These are phyloP conservation scores for Drosophila ustulata DNA, from an alignment of 2,888 invertebrate species.

Conservation along the genomic window DNA sequence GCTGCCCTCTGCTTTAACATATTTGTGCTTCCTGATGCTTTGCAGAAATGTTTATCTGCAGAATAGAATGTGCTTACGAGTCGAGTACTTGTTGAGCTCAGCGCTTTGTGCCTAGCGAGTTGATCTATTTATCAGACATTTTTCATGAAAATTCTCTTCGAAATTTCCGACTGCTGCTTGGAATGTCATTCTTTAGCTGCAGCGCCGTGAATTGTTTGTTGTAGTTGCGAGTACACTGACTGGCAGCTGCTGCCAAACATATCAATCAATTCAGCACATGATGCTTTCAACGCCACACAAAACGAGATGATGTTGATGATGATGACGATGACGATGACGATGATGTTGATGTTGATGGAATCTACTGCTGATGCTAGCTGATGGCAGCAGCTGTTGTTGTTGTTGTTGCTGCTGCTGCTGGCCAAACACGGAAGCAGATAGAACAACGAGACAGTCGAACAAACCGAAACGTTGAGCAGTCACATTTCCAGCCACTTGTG, in stretches of 20 bases:
- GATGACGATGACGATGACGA: constrained; percentile 9
- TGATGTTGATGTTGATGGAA: constrained; percentile 20
- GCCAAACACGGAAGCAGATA: constrained; percentile 54
- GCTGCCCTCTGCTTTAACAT: background rate
- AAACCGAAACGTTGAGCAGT: constrained; percentile 55
- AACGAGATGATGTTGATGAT: constrained; percentile 28
- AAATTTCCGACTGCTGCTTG: constrained; percentile 5
- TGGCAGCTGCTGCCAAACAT: constrained; percentile 74
- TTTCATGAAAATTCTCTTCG: background rate
- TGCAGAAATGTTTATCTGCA: constrained; percentile 2
- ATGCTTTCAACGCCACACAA: constrained; percentile 53
- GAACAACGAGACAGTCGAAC: constrained; percentile 13
- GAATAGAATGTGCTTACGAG: constrained; percentile 5
- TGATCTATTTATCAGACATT: constrained; percentile 16
- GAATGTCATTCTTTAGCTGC: constrained; percentile 19
- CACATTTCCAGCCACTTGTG: constrained; percentile 69
- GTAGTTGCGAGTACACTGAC: constrained; percentile 12
- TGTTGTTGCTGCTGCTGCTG: constrained; percentile 1
- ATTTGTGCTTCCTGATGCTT: background rate
- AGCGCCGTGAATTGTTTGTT: constrained; percentile 40
- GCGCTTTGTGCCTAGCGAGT: constrained; percentile 2
- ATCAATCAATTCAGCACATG: constrained; percentile 58
- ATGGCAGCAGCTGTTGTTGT: constrained; percentile 26
- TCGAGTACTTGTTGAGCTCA: constrained; percentile 2
- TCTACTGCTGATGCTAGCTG: constrained; percentile 25